Base-by-base conservation (phyloP, 2,888 invertebrate species). In the Drosophila gaucha region DNA sequence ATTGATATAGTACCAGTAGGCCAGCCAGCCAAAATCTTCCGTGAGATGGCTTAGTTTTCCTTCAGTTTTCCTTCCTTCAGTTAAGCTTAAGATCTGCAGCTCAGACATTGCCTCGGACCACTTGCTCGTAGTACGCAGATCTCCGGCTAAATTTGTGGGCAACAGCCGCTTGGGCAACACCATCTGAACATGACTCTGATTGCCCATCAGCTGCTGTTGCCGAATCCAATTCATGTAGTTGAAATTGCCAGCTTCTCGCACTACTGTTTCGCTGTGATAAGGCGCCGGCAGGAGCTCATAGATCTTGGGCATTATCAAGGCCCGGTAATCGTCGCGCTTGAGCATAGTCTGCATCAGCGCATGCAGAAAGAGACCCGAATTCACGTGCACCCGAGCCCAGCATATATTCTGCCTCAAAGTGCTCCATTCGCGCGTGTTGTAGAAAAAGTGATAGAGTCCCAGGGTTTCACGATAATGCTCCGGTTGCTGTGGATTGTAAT, bases 261-360 rank as follows among this genome's bases (percentile, higher is more conserved):
- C 94, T 74, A 95, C 92, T 80, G 94, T 93, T 68, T 93, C 92
- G 90, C 94, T 94, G 85, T 95, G 94, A 92, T 95, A 96, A 90
- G 94, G 93, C 89, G 95, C 94, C 0, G 96, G 96, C 90, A 94
- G 93, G 86, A 96, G 93, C 90, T 96, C 96, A 90, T 96, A 96
- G 12, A 94, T 93, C 12, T 96, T 94, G 8, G 96, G 96, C 12
- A 96, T 90, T 35, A 94, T 92, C 71, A 96, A 91, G 35, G 94
- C 94, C 59, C 92, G 93, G 89, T 94, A 94, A 89, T 96, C 95
- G 1, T 90, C 89, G 31, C 95, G 93, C 89, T 95, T 95, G 85
- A 95, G 92, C 33, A 95, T 92, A 47, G 95, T 95, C 51, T 94
- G 93, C 47, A 94, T 93, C 55, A 95, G 90, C 10, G 95, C 94